These are phyloP conservation scores for Lasioglossum oenotherae DNA, from an alignment of 2,888 invertebrate species.

Conservation along the genomic window DNA sequence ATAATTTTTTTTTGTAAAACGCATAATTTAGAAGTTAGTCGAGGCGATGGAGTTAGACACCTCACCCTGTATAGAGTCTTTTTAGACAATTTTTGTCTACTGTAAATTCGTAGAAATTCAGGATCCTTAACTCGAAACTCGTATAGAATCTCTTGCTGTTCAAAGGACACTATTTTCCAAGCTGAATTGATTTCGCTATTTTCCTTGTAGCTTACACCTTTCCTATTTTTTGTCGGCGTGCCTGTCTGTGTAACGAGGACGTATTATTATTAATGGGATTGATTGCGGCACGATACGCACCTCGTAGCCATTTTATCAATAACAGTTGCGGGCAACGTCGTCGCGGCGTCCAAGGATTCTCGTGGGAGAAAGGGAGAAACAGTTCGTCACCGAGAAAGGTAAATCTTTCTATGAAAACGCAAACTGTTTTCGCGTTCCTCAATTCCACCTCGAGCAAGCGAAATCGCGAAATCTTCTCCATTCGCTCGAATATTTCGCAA, in stretches of 20 bases:
- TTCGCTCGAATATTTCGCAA: neutral
- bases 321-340: constrained; percentile 64
- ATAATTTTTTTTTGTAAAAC: neutral
- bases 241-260: neutral
- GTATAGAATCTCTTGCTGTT: neutral
- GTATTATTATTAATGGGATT: constrained; percentile 61
- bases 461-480: neutral
- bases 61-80: no score
- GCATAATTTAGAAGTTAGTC: no score
- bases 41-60: no score
- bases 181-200: neutral
- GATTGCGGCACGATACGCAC: constrained; percentile 68
- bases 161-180: neutral
- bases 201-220: neutral
- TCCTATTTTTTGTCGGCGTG: neutral
- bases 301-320: constrained; percentile 74
- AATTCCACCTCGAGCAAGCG: neutral
- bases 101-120: no score
- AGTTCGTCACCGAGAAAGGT: constrained; percentile 63
- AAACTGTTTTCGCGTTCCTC: neutral
- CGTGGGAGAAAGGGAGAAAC: constrained; percentile 56
- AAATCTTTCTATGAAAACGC: constrained; percentile 52
- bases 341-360: constrained; percentile 65
- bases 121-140: neutral
- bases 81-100: no score